Conservation (phyloP, 2,113 vertebrate genomes). For the Tretioscincus oriximinensis region DNA sequence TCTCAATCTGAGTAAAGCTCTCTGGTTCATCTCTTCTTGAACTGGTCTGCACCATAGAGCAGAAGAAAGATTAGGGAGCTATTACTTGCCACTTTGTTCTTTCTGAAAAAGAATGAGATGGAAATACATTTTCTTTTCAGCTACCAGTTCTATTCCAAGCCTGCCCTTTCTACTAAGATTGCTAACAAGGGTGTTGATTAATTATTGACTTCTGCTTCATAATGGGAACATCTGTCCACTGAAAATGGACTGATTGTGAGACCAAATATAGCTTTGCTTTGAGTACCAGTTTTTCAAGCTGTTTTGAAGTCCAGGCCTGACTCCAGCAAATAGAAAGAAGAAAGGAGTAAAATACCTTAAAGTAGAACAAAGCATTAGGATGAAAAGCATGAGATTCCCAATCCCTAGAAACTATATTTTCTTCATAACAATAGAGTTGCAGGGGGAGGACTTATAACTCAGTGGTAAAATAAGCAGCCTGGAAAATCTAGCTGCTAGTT, state of each 20-base stretch:
- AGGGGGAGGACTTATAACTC: too few relatives aligned
- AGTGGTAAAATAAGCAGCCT: too few relatives aligned
- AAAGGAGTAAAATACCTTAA: not conserved
- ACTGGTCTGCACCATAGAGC: too few relatives aligned
- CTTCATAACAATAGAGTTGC: not conserved
- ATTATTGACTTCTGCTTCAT: constrained; percentile 15
- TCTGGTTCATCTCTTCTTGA: not conserved
- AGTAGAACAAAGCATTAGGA: not conserved
- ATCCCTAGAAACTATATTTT: not conserved
- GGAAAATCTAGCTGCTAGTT: not conserved
- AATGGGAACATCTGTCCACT: not conserved
- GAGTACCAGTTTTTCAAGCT: constrained; percentile 2
- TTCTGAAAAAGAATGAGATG: not conserved
- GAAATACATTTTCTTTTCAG: not conserved
- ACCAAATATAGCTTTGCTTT: constrained; percentile 8
- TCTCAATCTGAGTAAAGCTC: not conserved
- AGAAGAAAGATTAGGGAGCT: not conserved
- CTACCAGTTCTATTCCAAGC: not conserved
- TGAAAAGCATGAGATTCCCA: not conserved
- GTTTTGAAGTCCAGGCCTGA: not conserved
- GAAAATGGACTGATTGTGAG: not conserved
- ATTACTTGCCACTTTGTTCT: too few relatives aligned
- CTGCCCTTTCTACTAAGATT: not conserved
- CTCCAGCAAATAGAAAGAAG: not conserved
- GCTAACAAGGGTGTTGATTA: not conserved